Conservation (phyloP, 2,797 vertebrate genomes). For the Onychomys torridus region DNA sequence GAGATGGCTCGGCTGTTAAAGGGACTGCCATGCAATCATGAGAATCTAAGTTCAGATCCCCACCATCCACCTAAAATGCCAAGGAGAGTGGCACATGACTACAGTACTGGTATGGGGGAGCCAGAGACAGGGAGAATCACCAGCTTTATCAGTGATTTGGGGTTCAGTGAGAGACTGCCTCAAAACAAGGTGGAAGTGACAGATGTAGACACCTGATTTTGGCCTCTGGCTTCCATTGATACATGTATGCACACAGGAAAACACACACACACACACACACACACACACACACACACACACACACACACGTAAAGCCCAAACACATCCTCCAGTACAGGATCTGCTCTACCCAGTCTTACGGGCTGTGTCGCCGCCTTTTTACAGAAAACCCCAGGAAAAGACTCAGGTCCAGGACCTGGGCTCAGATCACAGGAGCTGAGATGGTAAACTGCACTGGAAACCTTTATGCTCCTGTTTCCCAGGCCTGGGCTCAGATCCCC, state of each 20-base stretch:
- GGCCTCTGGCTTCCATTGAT: neutral
- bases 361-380: neutral
- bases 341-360: fast-evolving
- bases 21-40: neutral
- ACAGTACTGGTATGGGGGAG: neutral
- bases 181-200: neutral
- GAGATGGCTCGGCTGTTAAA: neutral
- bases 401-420: neutral
- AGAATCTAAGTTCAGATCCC: neutral
- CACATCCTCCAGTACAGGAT: neutral
- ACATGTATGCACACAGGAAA: neutral
- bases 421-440: neutral
- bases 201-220: neutral
- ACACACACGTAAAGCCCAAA: neutral
- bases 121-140: neutral
- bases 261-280: neutral
- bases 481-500: neutral
- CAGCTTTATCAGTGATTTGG: neutral
- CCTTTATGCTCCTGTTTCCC: neutral
- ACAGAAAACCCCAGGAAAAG: neutral
- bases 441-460: fast-evolving
- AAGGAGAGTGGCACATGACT: neutral
- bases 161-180: neutral
- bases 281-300: neutral
- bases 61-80: neutral